These are phyloP conservation scores for Mormyrus iriodes DNA, from an alignment of 2,113 vertebrate genomes.

Conservation along the genomic window DNA sequence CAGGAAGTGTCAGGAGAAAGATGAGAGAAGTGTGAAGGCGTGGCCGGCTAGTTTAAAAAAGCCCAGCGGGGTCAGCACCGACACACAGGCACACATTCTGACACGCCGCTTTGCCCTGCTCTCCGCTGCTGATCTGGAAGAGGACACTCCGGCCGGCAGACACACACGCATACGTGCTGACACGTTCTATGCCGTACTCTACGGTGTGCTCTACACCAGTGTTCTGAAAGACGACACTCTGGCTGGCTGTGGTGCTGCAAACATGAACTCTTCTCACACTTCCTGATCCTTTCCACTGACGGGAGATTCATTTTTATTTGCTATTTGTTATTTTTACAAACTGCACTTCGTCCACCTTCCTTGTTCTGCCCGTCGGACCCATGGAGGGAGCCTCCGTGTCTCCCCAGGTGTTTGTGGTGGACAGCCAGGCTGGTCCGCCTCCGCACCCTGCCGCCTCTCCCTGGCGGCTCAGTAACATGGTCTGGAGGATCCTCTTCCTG, in stretches of 20 bases:
- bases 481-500: conserved; percentile 30
- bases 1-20: conserved; percentile 45
- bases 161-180: too few species aligned
- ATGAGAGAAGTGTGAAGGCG: neutral
- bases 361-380: neutral
- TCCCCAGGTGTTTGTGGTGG: conserved; percentile 59
- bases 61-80: neutral
- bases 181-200: neutral
- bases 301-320: neutral
- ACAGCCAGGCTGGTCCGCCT: conserved; percentile 34
- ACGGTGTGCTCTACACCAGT: neutral
- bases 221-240: neutral
- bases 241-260: neutral
- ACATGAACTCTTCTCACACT: neutral
- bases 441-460: neutral
- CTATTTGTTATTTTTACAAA: neutral
- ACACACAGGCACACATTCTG: neutral
- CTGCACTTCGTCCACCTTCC: neutral
- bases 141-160: too few species aligned
- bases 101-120: neutral
- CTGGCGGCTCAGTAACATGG: neutral
- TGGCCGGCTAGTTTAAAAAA: neutral
- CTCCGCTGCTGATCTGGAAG: neutral
- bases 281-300: neutral
- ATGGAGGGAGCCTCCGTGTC: conserved; percentile 40